These are phyloP conservation scores for Poecilia latipinna DNA, from an alignment of 2,113 vertebrate genomes.

Conservation along the genomic window DNA sequence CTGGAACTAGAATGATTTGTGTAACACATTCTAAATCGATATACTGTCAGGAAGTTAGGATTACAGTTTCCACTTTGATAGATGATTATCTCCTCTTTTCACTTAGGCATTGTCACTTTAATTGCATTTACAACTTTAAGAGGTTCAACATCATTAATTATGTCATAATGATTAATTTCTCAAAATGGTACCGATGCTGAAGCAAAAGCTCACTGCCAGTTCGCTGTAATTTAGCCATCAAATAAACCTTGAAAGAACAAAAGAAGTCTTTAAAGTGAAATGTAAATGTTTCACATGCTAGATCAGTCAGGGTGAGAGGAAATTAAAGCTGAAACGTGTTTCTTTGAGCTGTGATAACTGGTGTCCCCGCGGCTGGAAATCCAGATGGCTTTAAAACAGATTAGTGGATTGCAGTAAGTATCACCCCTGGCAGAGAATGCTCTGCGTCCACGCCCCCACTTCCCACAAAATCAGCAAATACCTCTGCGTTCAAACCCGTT, in stretches of 20 bases:
- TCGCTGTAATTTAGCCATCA: slow-evolving; percentile 8
- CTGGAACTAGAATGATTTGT: not conserved
- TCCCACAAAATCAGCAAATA: slow-evolving; percentile 45
- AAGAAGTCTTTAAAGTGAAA: slow-evolving; percentile 12
- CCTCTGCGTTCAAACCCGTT: slow-evolving; percentile 31
- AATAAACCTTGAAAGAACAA: slow-evolving; percentile 1
- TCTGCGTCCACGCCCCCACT: slow-evolving; percentile 50
- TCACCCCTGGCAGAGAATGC: slow-evolving; percentile 34
- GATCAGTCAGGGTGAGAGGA: slow-evolving; percentile 35
- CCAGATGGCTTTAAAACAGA: slow-evolving; percentile 64
- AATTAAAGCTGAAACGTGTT: slow-evolving; percentile 57
- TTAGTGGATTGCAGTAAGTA: slow-evolving; percentile 60
- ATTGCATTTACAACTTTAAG: slow-evolving; percentile 16
- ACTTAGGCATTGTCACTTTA: slow-evolving; percentile 11
- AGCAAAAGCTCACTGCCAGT: not conserved
- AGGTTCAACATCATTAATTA: slow-evolving; percentile 5
- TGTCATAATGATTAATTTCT: slow-evolving; percentile 22
- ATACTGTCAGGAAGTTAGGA: not conserved
- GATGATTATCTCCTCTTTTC: slow-evolving; percentile 6
- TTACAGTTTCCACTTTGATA: not conserved
- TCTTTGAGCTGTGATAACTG: slow-evolving; percentile 35
- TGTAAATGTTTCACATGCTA: not conserved
- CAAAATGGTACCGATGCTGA: slow-evolving; percentile 10
- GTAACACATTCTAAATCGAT: slow-evolving; percentile 7
- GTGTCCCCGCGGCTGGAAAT: slow-evolving; percentile 45